These are phyloP conservation scores for Fistularia tabacaria DNA, from an alignment of 2,797 vertebrate genomes.

Conservation along the genomic window DNA sequence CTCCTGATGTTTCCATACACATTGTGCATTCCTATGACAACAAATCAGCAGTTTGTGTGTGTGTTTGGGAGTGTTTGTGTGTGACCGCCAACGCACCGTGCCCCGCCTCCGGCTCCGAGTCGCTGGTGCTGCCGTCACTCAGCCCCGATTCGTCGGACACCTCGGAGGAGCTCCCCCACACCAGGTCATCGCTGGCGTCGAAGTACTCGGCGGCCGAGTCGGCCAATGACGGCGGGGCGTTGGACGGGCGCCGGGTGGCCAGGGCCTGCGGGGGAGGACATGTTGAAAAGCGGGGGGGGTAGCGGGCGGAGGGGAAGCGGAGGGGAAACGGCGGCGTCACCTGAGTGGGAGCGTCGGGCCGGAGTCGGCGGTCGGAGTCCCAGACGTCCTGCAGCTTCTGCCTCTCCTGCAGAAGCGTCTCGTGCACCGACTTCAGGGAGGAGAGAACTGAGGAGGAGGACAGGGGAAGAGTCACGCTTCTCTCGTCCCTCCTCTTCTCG, in stretches of 20 bases:
- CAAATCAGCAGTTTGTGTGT: background rate
- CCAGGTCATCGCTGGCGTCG: slow-evolving; percentile 85
- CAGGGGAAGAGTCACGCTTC: background rate
- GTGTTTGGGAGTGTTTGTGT: too few species aligned
- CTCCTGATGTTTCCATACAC: too few species aligned
- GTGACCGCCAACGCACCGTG: slow-evolving; percentile 56
- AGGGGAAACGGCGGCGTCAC: slow-evolving; percentile 34
- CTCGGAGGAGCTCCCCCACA: slow-evolving; percentile 82
- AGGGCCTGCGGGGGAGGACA: slow-evolving; percentile 45
- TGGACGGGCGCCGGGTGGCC: slow-evolving; percentile 56
- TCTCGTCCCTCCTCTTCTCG: background rate
- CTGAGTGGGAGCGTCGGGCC: slow-evolving; percentile 48
- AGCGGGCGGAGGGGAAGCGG: fast-evolving
- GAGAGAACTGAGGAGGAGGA: slow-evolving; percentile 60
- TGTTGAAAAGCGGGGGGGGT: background rate
- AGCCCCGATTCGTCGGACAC: slow-evolving; percentile 81
- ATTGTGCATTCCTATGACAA: background rate
- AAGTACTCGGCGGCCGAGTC: slow-evolving; percentile 89
- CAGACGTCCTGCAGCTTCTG: slow-evolving; percentile 78
- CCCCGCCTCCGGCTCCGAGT: slow-evolving; percentile 80
- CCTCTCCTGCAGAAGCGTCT: slow-evolving; percentile 77
- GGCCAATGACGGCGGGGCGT: slow-evolving; percentile 76
- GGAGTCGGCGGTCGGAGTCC: slow-evolving; percentile 60
- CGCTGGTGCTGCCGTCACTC: slow-evolving; percentile 84
- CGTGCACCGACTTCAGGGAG: slow-evolving; percentile 82